A percentile compares a stretch with the other conserved stretches of the same genome.
Evolutionary conservation across 2,888 invertebrate species (phyloP).

Genomic region (Itoplectis maculator): DNA sequence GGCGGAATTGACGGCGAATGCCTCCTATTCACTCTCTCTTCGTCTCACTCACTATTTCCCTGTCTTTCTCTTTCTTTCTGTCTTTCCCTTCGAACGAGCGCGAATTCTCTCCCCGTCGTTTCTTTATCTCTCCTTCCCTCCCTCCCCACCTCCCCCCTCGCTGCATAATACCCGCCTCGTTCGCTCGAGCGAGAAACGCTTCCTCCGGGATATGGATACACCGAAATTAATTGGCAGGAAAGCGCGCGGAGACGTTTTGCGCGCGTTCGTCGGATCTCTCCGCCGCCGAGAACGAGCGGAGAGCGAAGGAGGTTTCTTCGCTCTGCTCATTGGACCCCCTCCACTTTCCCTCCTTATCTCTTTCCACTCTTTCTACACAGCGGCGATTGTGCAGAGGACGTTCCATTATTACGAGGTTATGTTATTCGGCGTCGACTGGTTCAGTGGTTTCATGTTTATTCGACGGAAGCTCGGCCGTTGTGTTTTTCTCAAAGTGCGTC

Average conservation of each 20-base stretch:
- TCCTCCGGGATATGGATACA: constrained; percentile 73
- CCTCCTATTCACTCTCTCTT: constrained; percentile 4
- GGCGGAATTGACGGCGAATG: not conserved
- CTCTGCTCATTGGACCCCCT: constrained; percentile 22
- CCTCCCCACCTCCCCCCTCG: constrained; percentile 55
- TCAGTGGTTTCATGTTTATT: constrained; percentile 63
- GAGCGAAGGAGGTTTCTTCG: constrained; percentile 49
- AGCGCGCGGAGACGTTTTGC: constrained; percentile 56
- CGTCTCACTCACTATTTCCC: too few relatives aligned
- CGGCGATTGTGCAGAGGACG: too few relatives aligned
- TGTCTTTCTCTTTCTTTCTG: too few relatives aligned
- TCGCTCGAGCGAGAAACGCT: constrained; percentile 59
- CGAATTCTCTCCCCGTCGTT: constrained; percentile 52
- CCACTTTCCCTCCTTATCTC: not conserved
- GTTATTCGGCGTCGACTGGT: constrained; percentile 5
- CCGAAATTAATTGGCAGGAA: constrained; percentile 74
- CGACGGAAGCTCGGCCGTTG: constrained; percentile 48
- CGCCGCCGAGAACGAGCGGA: constrained; percentile 27
- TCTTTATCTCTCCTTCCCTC: constrained; percentile 66
- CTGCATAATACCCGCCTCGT: constrained; percentile 56
- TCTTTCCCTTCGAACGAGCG: not conserved
- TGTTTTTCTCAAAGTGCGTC: constrained; percentile 45
- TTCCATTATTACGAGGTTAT: too few relatives aligned
- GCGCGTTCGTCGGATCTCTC: constrained; percentile 55
- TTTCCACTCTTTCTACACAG: too few relatives aligned